Evolutionary conservation across 2,113 vertebrate species (phyloP), one percentile per base, ranked within the genome.

Genomic region (Phyllostomus discolor): DNA sequence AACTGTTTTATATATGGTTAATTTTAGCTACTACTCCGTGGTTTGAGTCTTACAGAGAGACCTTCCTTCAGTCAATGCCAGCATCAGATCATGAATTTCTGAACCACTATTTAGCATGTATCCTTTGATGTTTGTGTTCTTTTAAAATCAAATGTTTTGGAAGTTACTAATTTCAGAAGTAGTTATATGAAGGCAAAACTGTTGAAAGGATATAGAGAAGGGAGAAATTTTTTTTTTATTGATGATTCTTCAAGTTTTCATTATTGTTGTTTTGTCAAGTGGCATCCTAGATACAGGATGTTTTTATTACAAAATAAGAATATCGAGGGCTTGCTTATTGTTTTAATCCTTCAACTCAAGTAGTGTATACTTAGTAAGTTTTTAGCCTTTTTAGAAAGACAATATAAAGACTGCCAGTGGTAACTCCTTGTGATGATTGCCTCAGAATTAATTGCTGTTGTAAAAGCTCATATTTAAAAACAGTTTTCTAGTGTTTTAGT

Each of bases 81-180:
- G 99, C 99, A 26, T 99, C 99, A 7, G 99, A 99, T 94, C 99
- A 99, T 2, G 99, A 99, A 98, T 99, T 99, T 97, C 98, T 99
- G 98, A 99, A 99, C 97, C 99, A 99, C 98, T 99, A 99, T 98
- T 98, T 99, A 96, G 99, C 99, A 4, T 99, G 99, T 99, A 99
- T 99, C 99, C 99, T 99, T 99, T 97, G 46, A 88, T 50, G 4
- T 93, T 94, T 72, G 31, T 20, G 38, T 94, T 88, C 38, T 26
- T 0, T 46, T 95, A 76, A 95, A 92, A 57, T 88, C 10, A 95
- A 90, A 76, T 95, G 43, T 87, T 73, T 57, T 69, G 19, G 6
- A 69, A 69, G 5, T 92, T 92, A 67, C 43, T 95, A 94, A 72
- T 91, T 20, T 94, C 26, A 97, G 52, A 89, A 96, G 88, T 89